These are phyloP conservation scores for Listrodromus nycthemerus DNA, from an alignment of 2,888 invertebrate genomes.

Conservation along the genomic window DNA sequence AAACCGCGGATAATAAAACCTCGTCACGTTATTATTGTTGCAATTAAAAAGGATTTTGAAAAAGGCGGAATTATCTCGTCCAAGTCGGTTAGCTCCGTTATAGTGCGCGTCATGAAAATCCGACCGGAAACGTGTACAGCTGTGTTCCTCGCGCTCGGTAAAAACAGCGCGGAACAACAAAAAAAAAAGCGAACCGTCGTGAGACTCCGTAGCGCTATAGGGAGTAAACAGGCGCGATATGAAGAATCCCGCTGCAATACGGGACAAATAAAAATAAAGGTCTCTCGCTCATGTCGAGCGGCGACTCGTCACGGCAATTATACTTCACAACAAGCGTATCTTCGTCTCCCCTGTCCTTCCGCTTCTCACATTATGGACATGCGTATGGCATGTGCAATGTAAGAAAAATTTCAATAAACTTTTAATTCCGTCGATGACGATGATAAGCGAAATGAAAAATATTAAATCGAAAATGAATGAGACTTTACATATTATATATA, in stretches of 20 bases:
- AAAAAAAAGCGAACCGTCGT: neutral
- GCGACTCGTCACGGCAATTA: conserved; percentile 44
- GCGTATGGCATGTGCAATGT: neutral
- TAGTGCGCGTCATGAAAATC: neutral
- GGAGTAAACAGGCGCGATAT: neutral
- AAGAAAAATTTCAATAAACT: no score
- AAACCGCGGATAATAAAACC: neutral
- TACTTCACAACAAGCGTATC: neutral
- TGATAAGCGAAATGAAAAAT: no score
- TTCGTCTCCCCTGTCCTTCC: neutral
- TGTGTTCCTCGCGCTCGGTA: no score
- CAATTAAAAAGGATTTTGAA: neutral
- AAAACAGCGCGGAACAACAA: neutral
- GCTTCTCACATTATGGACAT: conserved; percentile 2
- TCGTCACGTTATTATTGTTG: neutral
- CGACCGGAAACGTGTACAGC: neutral
- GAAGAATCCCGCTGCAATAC: neutral
- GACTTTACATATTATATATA: no score
- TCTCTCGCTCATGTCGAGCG: conserved; percentile 40
- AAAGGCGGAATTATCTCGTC: neutral
- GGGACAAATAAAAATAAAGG: conserved; percentile 19
- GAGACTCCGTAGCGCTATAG: conserved; percentile 21
- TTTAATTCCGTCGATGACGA: no score
- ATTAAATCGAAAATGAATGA: no score
- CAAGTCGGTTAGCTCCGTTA: neutral